These are phyloP conservation scores for Falcaria lacertinaria DNA, from an alignment of 2,888 invertebrate species.

Conservation along the genomic window DNA sequence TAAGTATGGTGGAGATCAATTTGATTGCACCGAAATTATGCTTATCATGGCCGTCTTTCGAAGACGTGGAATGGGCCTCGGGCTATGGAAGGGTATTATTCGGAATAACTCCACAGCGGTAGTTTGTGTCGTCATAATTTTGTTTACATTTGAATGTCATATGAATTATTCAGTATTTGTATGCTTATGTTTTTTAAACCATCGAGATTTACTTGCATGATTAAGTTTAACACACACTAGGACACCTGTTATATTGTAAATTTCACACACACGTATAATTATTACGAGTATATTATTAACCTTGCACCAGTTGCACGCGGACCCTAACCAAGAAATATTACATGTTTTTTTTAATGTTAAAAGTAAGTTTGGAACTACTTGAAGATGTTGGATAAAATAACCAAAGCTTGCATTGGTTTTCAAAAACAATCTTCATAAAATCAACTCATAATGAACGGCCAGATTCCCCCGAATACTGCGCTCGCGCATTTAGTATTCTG, in stretches of 20 bases:
- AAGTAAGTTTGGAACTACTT: neutral
- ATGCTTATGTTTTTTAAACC: too few relatives aligned
- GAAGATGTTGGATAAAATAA: neutral
- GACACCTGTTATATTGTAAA: too few relatives aligned
- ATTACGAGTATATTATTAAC: too few relatives aligned
- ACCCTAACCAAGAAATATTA: too few relatives aligned
- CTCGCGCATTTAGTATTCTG: conserved; percentile 31
- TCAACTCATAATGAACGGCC: conserved; percentile 18
- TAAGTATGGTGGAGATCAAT: conserved; percentile 16
- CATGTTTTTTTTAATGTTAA: neutral
- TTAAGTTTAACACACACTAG: too few relatives aligned
- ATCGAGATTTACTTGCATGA: too few relatives aligned
- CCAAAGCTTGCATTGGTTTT: neutral
- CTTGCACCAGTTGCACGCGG: too few relatives aligned
- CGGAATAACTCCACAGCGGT: conserved; percentile 16
- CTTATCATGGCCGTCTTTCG: conserved; percentile 43
- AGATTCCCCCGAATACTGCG: conserved; percentile 11
- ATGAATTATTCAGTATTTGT: conserved; percentile 24
- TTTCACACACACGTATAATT: too few relatives aligned
- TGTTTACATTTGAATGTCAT: conserved; percentile 45
- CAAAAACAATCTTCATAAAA: neutral
- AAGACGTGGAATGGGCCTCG: conserved; percentile 44
- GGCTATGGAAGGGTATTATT: conserved; percentile 49
- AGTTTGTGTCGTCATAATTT: conserved; percentile 39
- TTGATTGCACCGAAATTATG: conserved; percentile 27